Percentiles rank a stretch among this genome's conserved stretches.
These are phyloP conservation scores for Parazoanthus swiftii DNA, from an alignment of 92 coral and sea anemone species.

Conservation along the genomic window DNA sequence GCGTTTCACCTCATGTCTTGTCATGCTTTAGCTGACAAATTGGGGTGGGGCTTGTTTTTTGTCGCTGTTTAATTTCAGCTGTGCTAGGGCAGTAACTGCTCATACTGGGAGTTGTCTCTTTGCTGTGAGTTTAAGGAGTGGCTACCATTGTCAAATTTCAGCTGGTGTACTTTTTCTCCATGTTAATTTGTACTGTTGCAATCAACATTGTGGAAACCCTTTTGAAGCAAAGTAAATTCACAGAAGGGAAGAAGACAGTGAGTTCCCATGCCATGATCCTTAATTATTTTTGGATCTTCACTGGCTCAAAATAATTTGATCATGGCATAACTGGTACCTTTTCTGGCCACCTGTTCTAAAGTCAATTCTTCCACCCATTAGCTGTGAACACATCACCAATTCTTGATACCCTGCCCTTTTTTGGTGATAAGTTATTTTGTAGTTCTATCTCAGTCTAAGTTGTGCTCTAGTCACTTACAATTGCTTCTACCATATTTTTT, in stretches of 20 bases:
- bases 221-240: background rate
- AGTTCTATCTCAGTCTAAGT: background rate
- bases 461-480: background rate
- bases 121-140: background rate
- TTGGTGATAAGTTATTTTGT: background rate
- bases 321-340: background rate
- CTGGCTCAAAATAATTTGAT: background rate
- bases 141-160: background rate
- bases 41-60: slow-evolving; percentile 9
- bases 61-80: background rate
- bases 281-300: background rate
- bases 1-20: slow-evolving; percentile 6
- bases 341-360: background rate
- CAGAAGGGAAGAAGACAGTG: background rate
- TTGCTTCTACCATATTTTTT: background rate
- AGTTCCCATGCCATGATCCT: background rate
- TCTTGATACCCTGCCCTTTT: background rate
- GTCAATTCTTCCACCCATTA: background rate
- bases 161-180: background rate
- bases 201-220: background rate
- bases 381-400: background rate
- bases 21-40: background rate
- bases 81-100: background rate
- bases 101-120: slow-evolving; percentile 20
- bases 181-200: background rate